Evolutionary conservation across 2,113 vertebrate genomes (phyloP), one percentile per base, ranked within the genome.

Genomic region (Telmatochromis sp.): DNA sequence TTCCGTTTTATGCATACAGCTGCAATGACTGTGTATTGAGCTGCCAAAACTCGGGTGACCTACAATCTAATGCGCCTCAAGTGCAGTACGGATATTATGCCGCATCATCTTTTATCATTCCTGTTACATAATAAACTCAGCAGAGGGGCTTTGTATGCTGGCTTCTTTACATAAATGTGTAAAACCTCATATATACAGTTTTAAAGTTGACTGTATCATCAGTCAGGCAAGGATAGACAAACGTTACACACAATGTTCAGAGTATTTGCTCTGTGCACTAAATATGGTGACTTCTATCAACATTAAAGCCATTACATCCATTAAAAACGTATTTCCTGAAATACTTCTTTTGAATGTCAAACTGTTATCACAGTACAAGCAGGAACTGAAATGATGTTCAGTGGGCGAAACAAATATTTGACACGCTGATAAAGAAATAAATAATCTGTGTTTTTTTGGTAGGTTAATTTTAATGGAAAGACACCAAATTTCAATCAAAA

Each of bases 371-470:
- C 65, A 71, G 65, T 45, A 42, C 2, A 71, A 71, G 63, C 7
- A 21, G 35, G 35, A 65, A 37, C 31, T 65, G 10, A 37, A 37
- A 65, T 35, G 10, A 37, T 37, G 17, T 65, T n/a, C 60, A 68
- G 63, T 68, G 19, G n/a, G 7, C 3, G 63, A 68, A 65, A 5
- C 10, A 65, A 37, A 65, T 65, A n/a, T n/a, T 65, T n/a, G 31
- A 65, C 31, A 37, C 17, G 10, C 31, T 65, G 17, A 65, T 65
- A 35, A n/a, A 65, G 17, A 37, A 37, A 65, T 5, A n/a, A 65
- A n/a, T 0, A 65, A 65, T 37, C 60, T 37, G 6, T 65, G 0
- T 12, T 3, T n/a, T 0, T 65, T 5, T 12, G 31, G 31, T 65
- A 37, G 31, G 17, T 65, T n/a, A 0, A 65, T 65, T 65, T 37